A percentile compares a stretch with the other conserved stretches of the same genome.
Evolutionary conservation across 2,888 invertebrate genomes (phyloP).

Genomic region (Branchellion lobata): DNA sequence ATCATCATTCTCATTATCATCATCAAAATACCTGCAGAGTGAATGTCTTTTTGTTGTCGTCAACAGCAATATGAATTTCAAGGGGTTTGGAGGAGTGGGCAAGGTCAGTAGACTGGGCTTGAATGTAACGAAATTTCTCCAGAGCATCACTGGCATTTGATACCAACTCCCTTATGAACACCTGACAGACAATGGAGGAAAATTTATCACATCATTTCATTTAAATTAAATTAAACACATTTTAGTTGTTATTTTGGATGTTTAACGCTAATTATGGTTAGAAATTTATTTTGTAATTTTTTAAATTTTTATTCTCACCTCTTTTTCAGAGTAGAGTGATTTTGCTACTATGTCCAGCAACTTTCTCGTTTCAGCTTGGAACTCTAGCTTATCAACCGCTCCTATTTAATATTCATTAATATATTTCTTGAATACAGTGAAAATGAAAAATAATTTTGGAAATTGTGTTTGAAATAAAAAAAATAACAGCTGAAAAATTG

Average conservation of each 20-base stretch:
- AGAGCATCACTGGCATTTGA: conserved; percentile 96
- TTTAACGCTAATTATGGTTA: not conserved
- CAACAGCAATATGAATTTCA: conserved; percentile 84
- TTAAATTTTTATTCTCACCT: conserved; percentile 66
- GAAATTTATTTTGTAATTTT: not conserved
- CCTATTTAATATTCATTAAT: conserved; percentile 53
- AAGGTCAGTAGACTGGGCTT: conserved; percentile 65
- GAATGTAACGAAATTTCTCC: conserved; percentile 84
- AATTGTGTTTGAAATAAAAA: too few relatives aligned
- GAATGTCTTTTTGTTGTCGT: conserved; percentile 80
- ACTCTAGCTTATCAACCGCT: conserved; percentile 74
- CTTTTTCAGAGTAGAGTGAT: conserved; percentile 94
- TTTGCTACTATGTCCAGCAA: conserved; percentile 92
- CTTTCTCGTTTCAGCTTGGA: conserved; percentile 94
- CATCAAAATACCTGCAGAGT: conserved; percentile 82
- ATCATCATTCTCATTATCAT: too few relatives aligned
- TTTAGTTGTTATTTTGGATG: not conserved
- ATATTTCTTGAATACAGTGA: not conserved
- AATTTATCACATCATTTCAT: too few relatives aligned
- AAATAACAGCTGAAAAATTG: too few relatives aligned
- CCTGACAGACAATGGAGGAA: conserved; percentile 66
- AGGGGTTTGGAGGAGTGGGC: conserved; percentile 66
- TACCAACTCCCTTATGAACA: conserved; percentile 90
- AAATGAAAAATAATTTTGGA: not conserved
- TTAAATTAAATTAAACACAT: not conserved